A percentile compares a stretch with the other conserved stretches of the same genome.
Conservation (phyloP, 1,140 invertebrate genomes). For the Penaeus japonicus region DNA sequence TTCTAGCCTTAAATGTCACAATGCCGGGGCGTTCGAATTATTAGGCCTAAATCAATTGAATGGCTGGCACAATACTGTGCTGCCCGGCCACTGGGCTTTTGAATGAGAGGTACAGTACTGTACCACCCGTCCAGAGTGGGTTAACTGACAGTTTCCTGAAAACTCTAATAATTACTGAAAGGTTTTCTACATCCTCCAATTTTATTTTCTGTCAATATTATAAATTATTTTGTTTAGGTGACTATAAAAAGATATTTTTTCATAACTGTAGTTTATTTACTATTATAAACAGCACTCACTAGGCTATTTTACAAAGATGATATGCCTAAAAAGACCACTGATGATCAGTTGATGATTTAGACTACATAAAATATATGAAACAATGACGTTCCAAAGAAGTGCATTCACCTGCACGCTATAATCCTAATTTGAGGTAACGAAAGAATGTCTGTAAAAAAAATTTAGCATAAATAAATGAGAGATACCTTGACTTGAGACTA, state of each 20-base stretch:
- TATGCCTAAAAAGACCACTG: constrained; percentile 52
- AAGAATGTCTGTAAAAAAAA: neutral
- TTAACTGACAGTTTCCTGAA: neutral
- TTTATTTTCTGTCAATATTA: neutral
- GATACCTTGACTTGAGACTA: neutral
- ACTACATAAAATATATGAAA: constrained; percentile 3
- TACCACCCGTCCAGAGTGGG: no score
- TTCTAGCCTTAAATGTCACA: no score
- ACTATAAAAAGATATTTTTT: neutral
- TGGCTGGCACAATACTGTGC: no score
- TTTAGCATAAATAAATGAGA: neutral
- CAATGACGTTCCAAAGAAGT: neutral
- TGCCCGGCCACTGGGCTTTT: no score
- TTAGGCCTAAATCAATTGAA: no score
- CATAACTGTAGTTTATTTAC: constrained; percentile 28
- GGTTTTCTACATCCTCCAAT: neutral
- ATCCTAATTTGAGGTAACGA: neutral
- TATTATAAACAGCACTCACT: constrained; percentile 49
- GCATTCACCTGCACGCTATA: neutral
- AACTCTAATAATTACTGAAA: neutral
- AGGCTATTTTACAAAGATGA: constrained; percentile 51
- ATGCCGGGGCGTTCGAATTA: no score
- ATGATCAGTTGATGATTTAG: constrained; percentile 34
- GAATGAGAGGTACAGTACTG: no score
- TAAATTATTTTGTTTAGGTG: neutral